Evolutionary conservation across 2,113 vertebrate genomes (phyloP), one percentile per base, ranked within the genome.

Genomic region (Mohoua ochrocephala): DNA sequence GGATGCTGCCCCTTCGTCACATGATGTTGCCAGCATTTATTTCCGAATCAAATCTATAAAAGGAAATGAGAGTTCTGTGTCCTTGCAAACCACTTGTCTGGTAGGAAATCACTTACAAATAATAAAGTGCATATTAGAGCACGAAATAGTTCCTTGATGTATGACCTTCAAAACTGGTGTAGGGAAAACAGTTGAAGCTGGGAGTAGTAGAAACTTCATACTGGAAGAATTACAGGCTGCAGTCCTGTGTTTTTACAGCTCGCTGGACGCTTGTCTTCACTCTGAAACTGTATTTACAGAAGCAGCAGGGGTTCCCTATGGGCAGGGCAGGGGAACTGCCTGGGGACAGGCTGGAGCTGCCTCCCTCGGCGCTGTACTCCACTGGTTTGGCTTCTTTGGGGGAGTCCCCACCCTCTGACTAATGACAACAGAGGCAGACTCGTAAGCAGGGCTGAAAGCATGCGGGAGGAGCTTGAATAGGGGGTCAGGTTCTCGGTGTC

Each of bases 21-120:
- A 9, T 94, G 93, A 12, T 78, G 42, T 65, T 90, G 87, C 93
- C 84, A 76, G 65, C 70, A 53, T 95, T 96, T 96, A 91, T 92
- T 96, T 96, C 95, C 60, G 47, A 95, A 96, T 96, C 92, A 92
- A 84, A 94, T 95, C 93, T 95, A 30, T 92, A 88, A 93, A 93
- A 95, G 92, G 96, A 96, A 97, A 94, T 93, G 83, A 91, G 90
- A 94, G 39, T 88, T 87, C 71, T 93, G 11, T 10, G 79, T 91
- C 88, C 68, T 93, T 92, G 88, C 83, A 95, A 96, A 67, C 71
- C 85, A 94, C 93, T 97, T 94, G 85, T 94, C 90, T 95, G 75
- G 52, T 96, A 96, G 95, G 95, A 96, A 96, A 90, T 94, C 71
- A 84, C 89, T 94, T 93, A 90, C 56, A 91, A 94, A 84, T 95